Percentiles rank a stretch among this genome's conserved stretches.
These are phyloP conservation scores for Siderastrea radians DNA, from an alignment of 92 coral and sea anemone species.

Conservation along the genomic window DNA sequence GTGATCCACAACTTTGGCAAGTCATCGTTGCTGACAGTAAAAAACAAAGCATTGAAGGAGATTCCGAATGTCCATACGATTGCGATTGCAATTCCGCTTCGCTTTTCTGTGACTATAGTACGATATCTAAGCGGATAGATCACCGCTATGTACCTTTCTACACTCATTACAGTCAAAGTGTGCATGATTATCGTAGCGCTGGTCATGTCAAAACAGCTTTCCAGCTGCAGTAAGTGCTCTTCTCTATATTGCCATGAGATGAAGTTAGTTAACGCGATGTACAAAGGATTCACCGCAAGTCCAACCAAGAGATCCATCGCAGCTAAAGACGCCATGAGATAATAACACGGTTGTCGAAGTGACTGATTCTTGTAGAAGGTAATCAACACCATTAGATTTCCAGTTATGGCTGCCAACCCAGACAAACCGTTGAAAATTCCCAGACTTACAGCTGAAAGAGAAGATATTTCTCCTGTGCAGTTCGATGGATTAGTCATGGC, in stretches of 20 bases:
- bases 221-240: conserved; percentile 50
- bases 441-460: conserved; percentile 23
- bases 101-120: conserved; percentile 50
- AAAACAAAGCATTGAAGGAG: conserved; percentile 41
- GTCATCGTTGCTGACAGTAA: conserved; percentile 34
- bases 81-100: conserved; percentile 45
- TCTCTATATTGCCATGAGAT: conserved; percentile 60
- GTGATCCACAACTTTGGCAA: conserved; percentile 75
- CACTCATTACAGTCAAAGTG: conserved; percentile 62
- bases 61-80: conserved; percentile 67
- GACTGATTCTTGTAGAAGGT: conserved; percentile 33
- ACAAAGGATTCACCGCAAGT: conserved; percentile 68
- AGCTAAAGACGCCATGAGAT: conserved; percentile 73
- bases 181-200: conserved; percentile 61
- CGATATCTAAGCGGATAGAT: conserved; percentile 58
- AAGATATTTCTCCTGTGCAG: conserved; percentile 50
- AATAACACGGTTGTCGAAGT: conserved; percentile 50
- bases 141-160: conserved; percentile 78
- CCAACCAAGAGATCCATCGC: conserved; percentile 78
- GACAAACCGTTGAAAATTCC: conserved; percentile 30
- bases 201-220: conserved; percentile 67
- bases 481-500: conserved; percentile 4
- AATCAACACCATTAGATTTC: conserved; percentile 48
- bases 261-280: conserved; percentile 42
- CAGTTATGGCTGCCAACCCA: conserved; percentile 46